These are phyloP conservation scores for Acleris literana DNA, from an alignment of 2,888 invertebrate species.

Conservation along the genomic window DNA sequence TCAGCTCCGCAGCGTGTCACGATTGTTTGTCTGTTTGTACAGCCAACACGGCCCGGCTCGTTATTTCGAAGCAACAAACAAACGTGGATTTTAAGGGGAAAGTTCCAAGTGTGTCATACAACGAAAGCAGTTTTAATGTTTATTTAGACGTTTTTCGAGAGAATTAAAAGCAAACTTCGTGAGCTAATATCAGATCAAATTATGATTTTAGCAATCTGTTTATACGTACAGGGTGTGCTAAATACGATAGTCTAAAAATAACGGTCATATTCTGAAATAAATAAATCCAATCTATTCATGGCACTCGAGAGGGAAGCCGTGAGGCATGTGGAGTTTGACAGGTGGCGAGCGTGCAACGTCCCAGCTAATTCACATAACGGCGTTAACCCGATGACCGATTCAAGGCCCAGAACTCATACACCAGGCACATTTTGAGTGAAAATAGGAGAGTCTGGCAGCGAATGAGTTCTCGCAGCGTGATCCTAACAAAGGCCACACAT, in stretches of 20 bases:
- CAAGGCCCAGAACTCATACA: too few species aligned
- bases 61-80: conserved; percentile 42
- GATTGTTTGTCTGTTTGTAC: conserved; percentile 46
- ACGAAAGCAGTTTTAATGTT: background rate
- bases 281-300: conserved; percentile 1
- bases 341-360: conserved; percentile 14
- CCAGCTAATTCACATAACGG: conserved; percentile 12
- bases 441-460: too few species aligned
- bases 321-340: conserved; percentile 5
- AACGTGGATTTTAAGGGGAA: conserved; percentile 27
- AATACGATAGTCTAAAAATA: too few species aligned
- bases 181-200: too few species aligned
- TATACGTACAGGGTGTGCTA: too few species aligned
- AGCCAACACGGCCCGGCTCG: conserved; percentile 49
- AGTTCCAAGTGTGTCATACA: background rate
- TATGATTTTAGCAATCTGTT: too few species aligned
- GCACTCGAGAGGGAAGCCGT: conserved; percentile 1
- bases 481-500: conserved; percentile 27
- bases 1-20: conserved; percentile 36
- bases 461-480: conserved; percentile 13
- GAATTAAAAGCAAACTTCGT: background rate
- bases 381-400: conserved; percentile 4
- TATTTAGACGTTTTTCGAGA: background rate
- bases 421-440: too few species aligned
- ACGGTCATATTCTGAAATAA: too few species aligned